Conservation (phyloP, 2,113 vertebrate species). For the Elachura formosa region DNA sequence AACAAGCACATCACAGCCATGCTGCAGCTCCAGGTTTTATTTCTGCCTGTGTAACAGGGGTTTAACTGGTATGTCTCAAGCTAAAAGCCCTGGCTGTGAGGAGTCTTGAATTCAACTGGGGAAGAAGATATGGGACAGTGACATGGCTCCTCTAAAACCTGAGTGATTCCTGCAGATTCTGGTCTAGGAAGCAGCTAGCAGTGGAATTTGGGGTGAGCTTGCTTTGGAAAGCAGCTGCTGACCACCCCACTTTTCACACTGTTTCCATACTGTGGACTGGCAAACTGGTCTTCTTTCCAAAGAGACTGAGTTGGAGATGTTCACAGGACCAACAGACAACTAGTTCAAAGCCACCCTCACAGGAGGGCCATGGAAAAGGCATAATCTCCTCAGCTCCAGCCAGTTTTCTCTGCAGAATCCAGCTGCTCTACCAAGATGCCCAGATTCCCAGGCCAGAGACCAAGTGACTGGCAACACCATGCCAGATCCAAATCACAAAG, state of each 20-base stretch:
- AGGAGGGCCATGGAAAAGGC: background rate
- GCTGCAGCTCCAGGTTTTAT: background rate
- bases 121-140: background rate
- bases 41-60: background rate
- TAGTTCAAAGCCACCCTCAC: background rate
- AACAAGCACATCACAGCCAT: background rate
- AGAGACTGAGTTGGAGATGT: background rate
- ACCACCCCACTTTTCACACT: accelerated
- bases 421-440: background rate
- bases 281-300: background rate
- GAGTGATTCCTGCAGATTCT: background rate
- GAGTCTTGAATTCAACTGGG: background rate
- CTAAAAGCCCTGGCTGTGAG: background rate
- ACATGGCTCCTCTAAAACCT: background rate
- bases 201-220: background rate
- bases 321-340: background rate
- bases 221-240: background rate
- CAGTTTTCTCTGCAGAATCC: background rate
- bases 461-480: background rate
- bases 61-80: background rate
- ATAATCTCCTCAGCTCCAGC: background rate
- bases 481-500: background rate
- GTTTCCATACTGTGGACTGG: background rate
- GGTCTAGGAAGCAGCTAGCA: background rate
- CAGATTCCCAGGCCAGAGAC: background rate